Conservation (phyloP, 2,797 vertebrate species). For the Okamejei kenojei region DNA sequence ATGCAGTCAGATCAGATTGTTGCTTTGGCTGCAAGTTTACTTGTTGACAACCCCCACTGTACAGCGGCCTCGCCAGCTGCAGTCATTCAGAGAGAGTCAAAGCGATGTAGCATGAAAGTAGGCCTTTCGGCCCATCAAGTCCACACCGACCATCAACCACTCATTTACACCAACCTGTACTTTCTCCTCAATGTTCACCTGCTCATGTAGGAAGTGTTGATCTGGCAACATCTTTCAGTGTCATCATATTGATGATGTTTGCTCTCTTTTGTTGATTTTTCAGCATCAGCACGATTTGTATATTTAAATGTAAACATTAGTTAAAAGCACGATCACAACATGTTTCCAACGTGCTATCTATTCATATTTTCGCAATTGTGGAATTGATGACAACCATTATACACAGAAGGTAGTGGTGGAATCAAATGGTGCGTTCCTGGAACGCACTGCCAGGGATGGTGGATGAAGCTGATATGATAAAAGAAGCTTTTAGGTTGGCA, state of each 20-base stretch:
- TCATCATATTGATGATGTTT: background rate
- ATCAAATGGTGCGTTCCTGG: too few species aligned
- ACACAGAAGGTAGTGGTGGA: too few species aligned
- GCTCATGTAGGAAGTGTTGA: background rate
- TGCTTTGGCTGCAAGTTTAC: background rate
- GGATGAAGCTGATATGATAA: too few species aligned
- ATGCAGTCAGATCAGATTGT: background rate
- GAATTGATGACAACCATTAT: background rate
- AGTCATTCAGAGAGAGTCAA: background rate
- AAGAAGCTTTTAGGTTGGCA: too few species aligned
- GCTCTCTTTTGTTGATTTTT: background rate
- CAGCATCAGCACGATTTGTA: background rate
- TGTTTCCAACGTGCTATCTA: background rate
- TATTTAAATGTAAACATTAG: background rate
- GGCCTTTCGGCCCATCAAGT: too few species aligned
- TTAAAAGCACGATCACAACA: background rate
- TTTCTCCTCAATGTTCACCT: background rate
- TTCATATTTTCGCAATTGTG: background rate
- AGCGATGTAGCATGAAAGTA: too few species aligned
- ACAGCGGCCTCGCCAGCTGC: background rate
- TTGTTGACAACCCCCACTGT: background rate
- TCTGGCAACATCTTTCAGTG: background rate
- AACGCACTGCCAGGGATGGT: too few species aligned
- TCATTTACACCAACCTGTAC: too few species aligned
- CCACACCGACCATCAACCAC: too few species aligned